phyloP scores from a whole-genome alignment of 2,113 vertebrate genomes.

The Pontoporia blainvillei region DNA sequence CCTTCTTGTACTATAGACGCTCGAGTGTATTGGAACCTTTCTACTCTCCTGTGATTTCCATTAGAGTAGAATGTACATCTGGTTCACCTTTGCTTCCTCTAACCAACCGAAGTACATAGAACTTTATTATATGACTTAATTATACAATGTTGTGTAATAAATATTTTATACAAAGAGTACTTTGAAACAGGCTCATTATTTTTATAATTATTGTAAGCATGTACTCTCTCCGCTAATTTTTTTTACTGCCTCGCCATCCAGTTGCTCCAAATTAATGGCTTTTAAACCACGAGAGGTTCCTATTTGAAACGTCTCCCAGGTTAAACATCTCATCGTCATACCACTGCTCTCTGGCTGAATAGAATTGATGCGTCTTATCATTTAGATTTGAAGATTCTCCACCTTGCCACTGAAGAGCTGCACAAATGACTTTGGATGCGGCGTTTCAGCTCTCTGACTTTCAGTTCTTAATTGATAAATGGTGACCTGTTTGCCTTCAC shows the following conservation, averaged over 20 bases:
- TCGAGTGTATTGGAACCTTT: not conserved
- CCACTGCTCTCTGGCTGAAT: not conserved
- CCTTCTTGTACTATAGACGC: not conserved
- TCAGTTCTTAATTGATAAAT: not conserved
- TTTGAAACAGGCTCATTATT: not conserved
- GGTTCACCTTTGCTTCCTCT: not conserved
- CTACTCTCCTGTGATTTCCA: not conserved
- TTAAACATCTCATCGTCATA: not conserved
- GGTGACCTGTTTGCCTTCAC: not conserved
- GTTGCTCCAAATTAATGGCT: not conserved
- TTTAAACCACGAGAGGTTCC: not conserved
- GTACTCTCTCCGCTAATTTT: not conserved
- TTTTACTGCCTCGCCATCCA: not conserved
- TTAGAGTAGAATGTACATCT: not conserved
- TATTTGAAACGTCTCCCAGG: not conserved
- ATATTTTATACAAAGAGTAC: not conserved
- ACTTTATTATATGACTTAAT: not conserved
- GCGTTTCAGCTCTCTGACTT: not conserved
- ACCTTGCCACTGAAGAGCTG: not conserved
- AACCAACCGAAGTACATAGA: not conserved
- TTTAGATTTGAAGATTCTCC: not conserved
- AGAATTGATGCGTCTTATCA: not conserved
- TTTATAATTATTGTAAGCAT: not conserved
- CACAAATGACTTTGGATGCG: not conserved
- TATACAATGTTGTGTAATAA: not conserved